A percentile compares a stretch with the other conserved stretches of the same genome.
phyloP scores from a whole-genome alignment of 1,140 invertebrate genomes.

The Drosophila pectinifera region DNA sequence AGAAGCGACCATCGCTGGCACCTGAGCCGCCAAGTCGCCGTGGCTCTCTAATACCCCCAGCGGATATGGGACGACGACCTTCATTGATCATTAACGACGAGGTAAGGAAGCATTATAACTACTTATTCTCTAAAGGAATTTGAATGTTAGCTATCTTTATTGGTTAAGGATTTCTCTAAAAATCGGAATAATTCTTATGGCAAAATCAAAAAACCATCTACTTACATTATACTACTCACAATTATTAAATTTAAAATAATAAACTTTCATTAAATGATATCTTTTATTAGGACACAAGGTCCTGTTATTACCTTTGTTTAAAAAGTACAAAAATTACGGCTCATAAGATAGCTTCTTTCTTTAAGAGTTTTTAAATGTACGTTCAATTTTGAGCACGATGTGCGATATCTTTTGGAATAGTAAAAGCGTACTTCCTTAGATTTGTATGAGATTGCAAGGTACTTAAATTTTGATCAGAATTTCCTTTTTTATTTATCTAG shows the following conservation, averaged over 20 bases:
- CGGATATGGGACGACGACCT: constrained; percentile 92
- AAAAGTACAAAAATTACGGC: no score
- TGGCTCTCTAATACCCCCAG: constrained; percentile 94
- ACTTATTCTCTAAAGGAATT: background rate
- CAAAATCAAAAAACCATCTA: background rate
- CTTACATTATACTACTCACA: background rate
- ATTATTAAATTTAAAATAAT: background rate
- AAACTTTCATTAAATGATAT: no score
- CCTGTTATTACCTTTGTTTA: background rate
- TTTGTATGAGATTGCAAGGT: background rate
- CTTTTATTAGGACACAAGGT: background rate
- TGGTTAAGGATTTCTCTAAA: background rate
- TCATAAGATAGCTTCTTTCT: background rate
- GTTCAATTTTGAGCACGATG: no score
- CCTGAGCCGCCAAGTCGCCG: constrained; percentile 91
- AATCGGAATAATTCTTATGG: background rate
- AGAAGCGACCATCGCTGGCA: constrained; percentile 91
- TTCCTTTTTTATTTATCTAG: background rate
- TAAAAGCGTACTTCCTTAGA: background rate
- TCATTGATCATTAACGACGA: constrained; percentile 97
- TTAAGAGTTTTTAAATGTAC: background rate
- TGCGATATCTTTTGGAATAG: background rate
- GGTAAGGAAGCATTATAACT: constrained; percentile 86
- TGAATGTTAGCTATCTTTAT: no score
- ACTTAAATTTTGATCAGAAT: background rate